phyloP scores from a whole-genome alignment of 2,113 vertebrate species.

The Paratilapia polleni region DNA sequence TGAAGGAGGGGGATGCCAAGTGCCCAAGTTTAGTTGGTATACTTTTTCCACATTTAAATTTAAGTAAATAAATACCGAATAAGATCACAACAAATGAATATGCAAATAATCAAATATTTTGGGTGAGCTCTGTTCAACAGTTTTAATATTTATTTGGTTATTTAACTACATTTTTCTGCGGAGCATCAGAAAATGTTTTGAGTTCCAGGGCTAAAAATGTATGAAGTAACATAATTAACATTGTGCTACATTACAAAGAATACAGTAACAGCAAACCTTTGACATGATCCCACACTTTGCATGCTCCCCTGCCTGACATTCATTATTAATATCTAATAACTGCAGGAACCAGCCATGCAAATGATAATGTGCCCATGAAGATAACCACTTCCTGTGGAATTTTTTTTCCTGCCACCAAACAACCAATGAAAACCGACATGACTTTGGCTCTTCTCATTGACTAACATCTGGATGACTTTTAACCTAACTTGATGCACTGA shows the following conservation, averaged over 20 bases:
- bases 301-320: background rate
- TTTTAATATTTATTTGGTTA: background rate
- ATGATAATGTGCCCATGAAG: background rate
- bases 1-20: too few relatives aligned
- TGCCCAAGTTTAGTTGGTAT: background rate
- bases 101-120: too few relatives aligned
- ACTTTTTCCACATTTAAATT: too few relatives aligned
- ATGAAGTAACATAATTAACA: background rate
- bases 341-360: background rate
- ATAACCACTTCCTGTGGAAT: background rate
- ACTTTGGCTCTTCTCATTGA: background rate
- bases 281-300: background rate
- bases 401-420: background rate
- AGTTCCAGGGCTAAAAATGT: background rate
- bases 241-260: background rate
- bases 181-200: background rate
- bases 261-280: background rate
- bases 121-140: background rate
- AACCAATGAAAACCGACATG: background rate
- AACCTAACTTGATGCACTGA: background rate
- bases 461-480: background rate
- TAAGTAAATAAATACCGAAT: too few relatives aligned
- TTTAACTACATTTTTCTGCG: background rate
- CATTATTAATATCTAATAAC: background rate
- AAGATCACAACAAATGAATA: too few relatives aligned